These are phyloP conservation scores for Sitta carolinensis DNA, from an alignment of 2,797 vertebrate genomes.

Conservation along the genomic window DNA sequence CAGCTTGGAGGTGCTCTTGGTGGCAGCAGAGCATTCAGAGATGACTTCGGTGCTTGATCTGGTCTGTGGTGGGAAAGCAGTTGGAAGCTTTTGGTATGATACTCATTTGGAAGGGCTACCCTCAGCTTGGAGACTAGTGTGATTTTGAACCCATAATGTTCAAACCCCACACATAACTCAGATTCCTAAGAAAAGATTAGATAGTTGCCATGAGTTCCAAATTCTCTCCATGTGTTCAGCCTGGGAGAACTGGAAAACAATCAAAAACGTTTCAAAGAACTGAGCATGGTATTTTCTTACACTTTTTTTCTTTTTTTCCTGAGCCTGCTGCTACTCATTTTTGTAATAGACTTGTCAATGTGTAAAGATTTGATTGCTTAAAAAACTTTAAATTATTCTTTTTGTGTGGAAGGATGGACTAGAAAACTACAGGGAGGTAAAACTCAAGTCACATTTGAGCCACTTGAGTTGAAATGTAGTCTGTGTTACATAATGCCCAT, in stretches of 20 bases:
- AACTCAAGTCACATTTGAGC: not conserved
- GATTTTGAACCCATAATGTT: not conserved
- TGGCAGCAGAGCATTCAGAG: not conserved
- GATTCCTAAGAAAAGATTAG: not conserved
- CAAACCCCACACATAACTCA: not conserved
- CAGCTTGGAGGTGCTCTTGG: not conserved
- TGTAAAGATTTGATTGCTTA: not conserved
- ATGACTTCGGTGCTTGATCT: not conserved
- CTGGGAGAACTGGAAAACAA: not conserved
- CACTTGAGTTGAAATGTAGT: not conserved
- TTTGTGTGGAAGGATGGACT: not conserved
- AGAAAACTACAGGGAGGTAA: not conserved
- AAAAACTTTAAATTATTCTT: not conserved
- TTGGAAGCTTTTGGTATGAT: not conserved
- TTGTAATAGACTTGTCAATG: not conserved
- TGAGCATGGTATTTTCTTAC: not conserved
- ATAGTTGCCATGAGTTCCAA: not conserved
- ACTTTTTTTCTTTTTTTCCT: not conserved
- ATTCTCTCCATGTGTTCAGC: not conserved
- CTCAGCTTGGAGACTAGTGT: not conserved
- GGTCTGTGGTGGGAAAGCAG: not conserved
- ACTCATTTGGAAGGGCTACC: not conserved
- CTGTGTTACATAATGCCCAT: constrained; percentile 1
- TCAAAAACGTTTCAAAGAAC: not conserved
- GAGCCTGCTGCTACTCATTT: not conserved